Conservation (phyloP, 2,113 vertebrate species). For the Leptocoma aspasia region DNA sequence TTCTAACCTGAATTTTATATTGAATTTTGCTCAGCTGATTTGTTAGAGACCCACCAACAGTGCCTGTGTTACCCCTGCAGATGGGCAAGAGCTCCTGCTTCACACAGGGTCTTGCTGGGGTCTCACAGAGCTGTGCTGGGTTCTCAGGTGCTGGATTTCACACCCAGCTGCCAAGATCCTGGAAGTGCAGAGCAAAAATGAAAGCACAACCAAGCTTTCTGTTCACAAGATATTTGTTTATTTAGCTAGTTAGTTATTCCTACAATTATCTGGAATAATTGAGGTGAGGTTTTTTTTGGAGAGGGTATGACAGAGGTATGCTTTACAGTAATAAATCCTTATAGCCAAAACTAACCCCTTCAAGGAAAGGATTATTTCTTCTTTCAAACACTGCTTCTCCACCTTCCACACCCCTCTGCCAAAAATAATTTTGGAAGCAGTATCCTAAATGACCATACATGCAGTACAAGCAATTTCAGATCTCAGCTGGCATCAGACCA, state of each 20-base stretch:
- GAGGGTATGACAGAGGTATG: neutral
- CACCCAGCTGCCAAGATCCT: neutral
- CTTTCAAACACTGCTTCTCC: neutral
- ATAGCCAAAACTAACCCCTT: neutral
- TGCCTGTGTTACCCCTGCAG: neutral
- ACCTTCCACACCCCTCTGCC: neutral
- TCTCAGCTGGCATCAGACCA: neutral
- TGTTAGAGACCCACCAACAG: neutral
- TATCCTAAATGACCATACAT: neutral
- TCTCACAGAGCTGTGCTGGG: accelerated
- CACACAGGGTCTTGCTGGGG: accelerated
- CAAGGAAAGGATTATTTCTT: neutral
- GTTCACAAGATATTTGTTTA: neutral
- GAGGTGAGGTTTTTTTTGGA: neutral
- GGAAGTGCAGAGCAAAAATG: neutral
- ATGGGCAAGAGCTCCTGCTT: neutral
- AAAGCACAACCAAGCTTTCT: neutral
- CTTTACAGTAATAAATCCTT: neutral
- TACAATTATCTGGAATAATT: neutral
- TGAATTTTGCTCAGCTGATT: neutral
- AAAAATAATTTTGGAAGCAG: neutral
- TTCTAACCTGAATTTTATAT: neutral
- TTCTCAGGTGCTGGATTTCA: neutral
- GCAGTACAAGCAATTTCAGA: neutral
- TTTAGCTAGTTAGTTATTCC: neutral